Base-by-base conservation (phyloP, 2,797 vertebrate species). In the Mus minutoides region DNA sequence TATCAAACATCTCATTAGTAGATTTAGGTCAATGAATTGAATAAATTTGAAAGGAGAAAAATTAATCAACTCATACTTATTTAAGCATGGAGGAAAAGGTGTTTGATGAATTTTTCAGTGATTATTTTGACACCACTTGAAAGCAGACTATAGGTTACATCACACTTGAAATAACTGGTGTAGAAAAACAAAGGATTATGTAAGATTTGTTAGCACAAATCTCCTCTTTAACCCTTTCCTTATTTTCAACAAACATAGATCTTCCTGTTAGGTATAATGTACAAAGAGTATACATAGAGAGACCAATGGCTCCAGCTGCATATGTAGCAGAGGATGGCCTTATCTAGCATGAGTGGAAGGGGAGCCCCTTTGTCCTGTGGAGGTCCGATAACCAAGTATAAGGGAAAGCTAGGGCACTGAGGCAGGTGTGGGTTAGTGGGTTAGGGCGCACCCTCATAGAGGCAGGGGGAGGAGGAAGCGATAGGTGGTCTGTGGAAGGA, bases 101-200 rank as follows among this genome's bases (percentile, higher is more conserved):
- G 11, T 90, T 87, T 83, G 56, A 88, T 95, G 88, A 95, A 96
- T 88, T 94, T 97, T 93, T 92, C 54, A 92, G 29, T 92, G 22
- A 96, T 91, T 87, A 62, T 40, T 31, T 69, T 87, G 93, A 84
- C 24, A 94, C 14, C 62, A 89, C 73, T 92, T 95, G 75, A 92
- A 96, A 95, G 71, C 52, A 93, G 92, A 84, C 19, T 79, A 77
- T 22, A 83, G 9, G 21, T 21, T 31, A 56, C 46, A 67, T 75
- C 13, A 24, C 3, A 64, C 29, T 92, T 71, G 17, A 92, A 97
- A 94, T 12, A 88, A 92, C 19, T 46, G 2, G 40, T 80, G n/a
- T 58, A 89, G 29, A 16, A 9, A 86, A 96, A 67, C 46, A 94
- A 92, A 95, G 37, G 22, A 90, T 94, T 86, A 43, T 82, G 19